A percentile compares a stretch with the other conserved stretches of the same genome.
phyloP scores from a whole-genome alignment of 2,888 invertebrate genomes.

The Thera britannica region DNA sequence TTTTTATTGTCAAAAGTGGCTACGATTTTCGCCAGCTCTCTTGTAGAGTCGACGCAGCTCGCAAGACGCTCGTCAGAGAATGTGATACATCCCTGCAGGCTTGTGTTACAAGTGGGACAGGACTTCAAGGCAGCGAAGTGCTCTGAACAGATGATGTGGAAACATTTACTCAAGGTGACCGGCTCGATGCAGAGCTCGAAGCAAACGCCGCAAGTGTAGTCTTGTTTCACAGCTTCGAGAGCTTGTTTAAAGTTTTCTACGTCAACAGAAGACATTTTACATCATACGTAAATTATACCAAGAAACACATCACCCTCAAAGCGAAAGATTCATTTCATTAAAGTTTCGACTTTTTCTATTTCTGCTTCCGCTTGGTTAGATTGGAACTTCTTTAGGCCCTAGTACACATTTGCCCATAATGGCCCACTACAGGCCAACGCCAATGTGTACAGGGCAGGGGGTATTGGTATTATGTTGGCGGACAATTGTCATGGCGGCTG shows the following conservation, averaged over 20 bases:
- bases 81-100: conserved; percentile 55
- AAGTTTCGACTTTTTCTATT: too few relatives aligned
- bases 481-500: too few relatives aligned
- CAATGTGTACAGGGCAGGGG: too few relatives aligned
- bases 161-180: conserved; percentile 72
- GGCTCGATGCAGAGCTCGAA: conserved; percentile 67
- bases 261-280: conserved; percentile 21
- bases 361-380: too few relatives aligned
- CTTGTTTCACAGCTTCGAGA: conserved; percentile 64
- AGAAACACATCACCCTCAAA: neutral
- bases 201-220: conserved; percentile 68
- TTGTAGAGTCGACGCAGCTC: conserved; percentile 57
- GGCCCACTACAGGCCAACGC: too few relatives aligned
- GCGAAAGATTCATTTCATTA: too few relatives aligned
- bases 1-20: conserved; percentile 46
- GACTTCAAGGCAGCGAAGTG: conserved; percentile 61
- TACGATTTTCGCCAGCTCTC: conserved; percentile 60
- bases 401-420: too few relatives aligned
- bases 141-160: conserved; percentile 69
- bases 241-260: conserved; percentile 61
- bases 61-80: conserved; percentile 60
- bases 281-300: neutral
- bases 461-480: too few relatives aligned
- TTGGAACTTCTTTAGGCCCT: too few relatives aligned
- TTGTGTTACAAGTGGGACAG: conserved; percentile 65